phyloP scores from a whole-genome alignment of 2,797 vertebrate genomes.

The Artibeus lituratus region DNA sequence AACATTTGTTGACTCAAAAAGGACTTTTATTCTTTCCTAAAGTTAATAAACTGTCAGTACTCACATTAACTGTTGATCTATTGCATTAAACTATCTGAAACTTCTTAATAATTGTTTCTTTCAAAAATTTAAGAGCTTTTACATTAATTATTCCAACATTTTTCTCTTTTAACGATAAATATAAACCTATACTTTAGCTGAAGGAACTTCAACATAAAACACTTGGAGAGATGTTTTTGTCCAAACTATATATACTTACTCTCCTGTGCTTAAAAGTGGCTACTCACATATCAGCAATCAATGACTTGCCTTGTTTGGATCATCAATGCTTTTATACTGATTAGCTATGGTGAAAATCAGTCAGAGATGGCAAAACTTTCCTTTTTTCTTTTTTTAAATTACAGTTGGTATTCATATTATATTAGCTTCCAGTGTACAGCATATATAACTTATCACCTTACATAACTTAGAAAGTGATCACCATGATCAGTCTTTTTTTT shows the following conservation, averaged over 20 bases:
- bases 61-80: not conserved
- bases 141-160: not conserved
- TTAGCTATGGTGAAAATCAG: not conserved
- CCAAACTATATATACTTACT: not conserved
- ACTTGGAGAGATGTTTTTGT: not conserved
- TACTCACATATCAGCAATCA: not conserved
- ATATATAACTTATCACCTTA: not conserved
- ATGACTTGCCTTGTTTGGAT: not conserved
- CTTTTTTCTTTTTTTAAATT: not conserved
- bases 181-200: not conserved
- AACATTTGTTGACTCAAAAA: not conserved
- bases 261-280: not conserved
- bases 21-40: not conserved
- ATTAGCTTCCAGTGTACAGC: not conserved
- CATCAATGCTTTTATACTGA: not conserved
- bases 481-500: not conserved
- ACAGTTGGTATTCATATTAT: not conserved
- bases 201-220: not conserved
- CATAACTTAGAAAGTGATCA: not conserved
- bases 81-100: not conserved
- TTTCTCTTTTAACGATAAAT: not conserved
- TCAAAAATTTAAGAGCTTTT: not conserved
- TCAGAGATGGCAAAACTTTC: not conserved
- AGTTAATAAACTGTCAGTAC: not conserved
- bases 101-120: not conserved